These are phyloP conservation scores for Pelvicachromis taeniatus DNA, from an alignment of 2,113 vertebrate genomes.

Conservation along the genomic window DNA sequence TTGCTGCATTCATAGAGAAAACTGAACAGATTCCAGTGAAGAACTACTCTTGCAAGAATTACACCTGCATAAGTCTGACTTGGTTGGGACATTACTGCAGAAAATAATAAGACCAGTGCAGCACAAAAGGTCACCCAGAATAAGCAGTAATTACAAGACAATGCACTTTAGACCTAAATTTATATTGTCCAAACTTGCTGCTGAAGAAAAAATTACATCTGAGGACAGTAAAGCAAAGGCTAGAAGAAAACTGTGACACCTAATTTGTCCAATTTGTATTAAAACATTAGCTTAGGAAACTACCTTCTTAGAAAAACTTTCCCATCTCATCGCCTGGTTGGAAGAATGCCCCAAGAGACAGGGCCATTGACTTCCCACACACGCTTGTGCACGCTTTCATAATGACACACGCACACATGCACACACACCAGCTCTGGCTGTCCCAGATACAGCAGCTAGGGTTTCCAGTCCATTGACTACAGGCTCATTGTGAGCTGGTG, in stretches of 20 bases:
- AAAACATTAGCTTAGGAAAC: conserved; percentile 43
- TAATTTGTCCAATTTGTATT: conserved; percentile 23
- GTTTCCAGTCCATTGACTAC: conserved; percentile 72
- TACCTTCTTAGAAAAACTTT: conserved; percentile 2
- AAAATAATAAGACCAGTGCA: background rate
- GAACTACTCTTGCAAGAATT: background rate
- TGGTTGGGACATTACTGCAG: background rate
- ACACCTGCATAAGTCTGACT: background rate
- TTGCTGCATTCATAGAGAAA: background rate
- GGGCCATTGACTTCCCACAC: conserved; percentile 44
- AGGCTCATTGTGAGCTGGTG: conserved; percentile 70
- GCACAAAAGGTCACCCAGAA: background rate
- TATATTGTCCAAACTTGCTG: background rate
- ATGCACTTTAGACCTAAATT: background rate
- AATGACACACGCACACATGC: conserved; percentile 31
- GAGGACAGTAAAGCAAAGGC: conserved; percentile 12
- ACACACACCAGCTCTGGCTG: conserved; percentile 61
- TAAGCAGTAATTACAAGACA: background rate
- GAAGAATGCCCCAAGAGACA: conserved; percentile 32
- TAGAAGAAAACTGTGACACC: background rate
- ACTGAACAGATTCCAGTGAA: background rate
- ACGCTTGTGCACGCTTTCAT: conserved; percentile 5
- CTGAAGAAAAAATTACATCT: background rate
- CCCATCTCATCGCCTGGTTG: conserved; percentile 40
- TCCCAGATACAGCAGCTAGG: conserved; percentile 63